Evolutionary conservation across 2,113 vertebrate genomes (phyloP).

Genomic region (Callocephalon fimbriatum): DNA sequence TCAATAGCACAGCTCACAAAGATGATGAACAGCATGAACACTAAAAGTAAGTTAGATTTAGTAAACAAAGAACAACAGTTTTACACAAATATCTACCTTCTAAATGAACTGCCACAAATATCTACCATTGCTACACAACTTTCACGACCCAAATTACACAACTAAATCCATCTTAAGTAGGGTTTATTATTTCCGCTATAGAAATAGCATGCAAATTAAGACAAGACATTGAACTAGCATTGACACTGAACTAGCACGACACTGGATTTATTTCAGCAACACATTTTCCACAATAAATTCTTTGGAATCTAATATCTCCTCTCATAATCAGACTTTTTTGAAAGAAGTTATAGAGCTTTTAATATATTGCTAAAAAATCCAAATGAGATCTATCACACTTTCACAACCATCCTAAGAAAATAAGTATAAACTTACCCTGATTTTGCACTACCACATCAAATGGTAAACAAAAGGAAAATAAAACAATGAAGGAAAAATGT

Average conservation of each 20-base stretch:
- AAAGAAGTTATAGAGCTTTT: neutral
- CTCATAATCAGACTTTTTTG: neutral
- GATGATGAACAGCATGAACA: neutral
- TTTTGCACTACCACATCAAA: conserved; percentile 85
- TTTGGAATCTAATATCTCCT: neutral
- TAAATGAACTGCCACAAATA: neutral
- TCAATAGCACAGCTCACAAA: neutral
- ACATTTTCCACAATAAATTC: neutral
- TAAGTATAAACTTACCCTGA: conserved; percentile 86
- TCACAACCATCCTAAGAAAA: conserved; percentile 2
- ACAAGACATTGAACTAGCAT: neutral
- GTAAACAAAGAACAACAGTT: neutral
- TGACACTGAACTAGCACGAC: neutral
- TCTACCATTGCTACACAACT: neutral
- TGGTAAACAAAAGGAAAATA: conserved; percentile 61
- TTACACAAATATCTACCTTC: neutral
- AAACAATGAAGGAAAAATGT: conserved; percentile 55
- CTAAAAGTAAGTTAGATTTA: neutral
- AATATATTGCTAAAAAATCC: conserved; percentile 3
- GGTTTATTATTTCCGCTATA: neutral
- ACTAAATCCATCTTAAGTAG: neutral
- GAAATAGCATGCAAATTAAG: neutral
- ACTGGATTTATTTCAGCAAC: conserved; percentile 32
- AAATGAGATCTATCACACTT: neutral
- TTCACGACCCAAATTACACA: neutral